Base-by-base conservation (phyloP, 2,797 vertebrate genomes). In the Lacerta agilis region DNA sequence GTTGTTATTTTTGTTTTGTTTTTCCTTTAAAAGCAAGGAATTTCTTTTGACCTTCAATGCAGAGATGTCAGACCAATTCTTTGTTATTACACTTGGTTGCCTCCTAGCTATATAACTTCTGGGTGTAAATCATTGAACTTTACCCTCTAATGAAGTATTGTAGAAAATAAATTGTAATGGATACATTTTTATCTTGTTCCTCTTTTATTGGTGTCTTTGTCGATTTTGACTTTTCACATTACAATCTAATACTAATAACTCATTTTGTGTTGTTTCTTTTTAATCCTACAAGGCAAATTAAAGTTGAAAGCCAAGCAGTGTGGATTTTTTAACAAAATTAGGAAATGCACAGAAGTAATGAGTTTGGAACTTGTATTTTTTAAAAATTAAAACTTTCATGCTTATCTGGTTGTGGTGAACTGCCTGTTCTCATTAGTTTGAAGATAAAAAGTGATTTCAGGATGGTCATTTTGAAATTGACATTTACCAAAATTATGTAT, bases 91-190 rank as follows among this genome's bases (percentile, higher is more conserved):
- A 97, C 94, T 97, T 97, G 96, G 96, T 97, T 97, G 97, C 96
- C 97, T 97, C 97, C 96, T 96, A 97, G 95, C 96, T 96, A 96
- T 97, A 95, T 97, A 97, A 97, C 95, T 97, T 97, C 96, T 96
- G 95, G 97, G 97, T 97, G 96, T 97, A 97, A 96, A 96, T 97
- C 96, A 97, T 95, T 96, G 96, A 97, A 96, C 94, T 96, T 96
- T 95, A 95, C 95, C 95, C 96, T 97, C 96, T 96, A 97, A 97
- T 92, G 94, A 97, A 97, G 92, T 97, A 97, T 97, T 96, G 96
- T 97, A 97, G 97, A 96, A 95, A 97, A 97, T 97, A 97, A 97
- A 97, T 96, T 94, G 97, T 97, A 96, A 96, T 96, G 96, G 95
- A 95, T 95, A 95, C 94, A 96, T 88, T 92, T 94, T 94, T 93